A percentile compares a stretch with the other conserved stretches of the same genome.
phyloP scores from a whole-genome alignment of 2,797 vertebrate species.

The Lates japonicus region DNA sequence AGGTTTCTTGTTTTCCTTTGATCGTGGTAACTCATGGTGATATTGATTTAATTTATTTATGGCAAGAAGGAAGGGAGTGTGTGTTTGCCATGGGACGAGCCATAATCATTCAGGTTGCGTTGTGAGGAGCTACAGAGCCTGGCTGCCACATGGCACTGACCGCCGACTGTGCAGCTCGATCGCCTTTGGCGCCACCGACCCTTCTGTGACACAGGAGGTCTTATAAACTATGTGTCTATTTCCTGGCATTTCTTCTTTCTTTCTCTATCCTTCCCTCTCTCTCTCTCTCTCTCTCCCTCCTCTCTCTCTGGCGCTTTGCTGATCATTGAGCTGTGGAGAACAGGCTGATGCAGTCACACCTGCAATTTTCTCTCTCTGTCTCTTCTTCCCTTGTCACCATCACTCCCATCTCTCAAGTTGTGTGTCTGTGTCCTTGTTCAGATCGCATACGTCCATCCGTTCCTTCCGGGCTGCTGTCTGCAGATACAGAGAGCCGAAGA shows the following conservation, averaged over 20 bases:
- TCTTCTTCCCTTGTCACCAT: conserved; percentile 64
- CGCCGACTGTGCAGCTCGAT: conserved; percentile 45
- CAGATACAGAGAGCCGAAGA: conserved; percentile 48
- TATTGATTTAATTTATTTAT: conserved; percentile 47
- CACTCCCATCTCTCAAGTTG: conserved; percentile 61
- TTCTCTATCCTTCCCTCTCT: conserved; percentile 16
- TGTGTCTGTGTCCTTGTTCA: conserved; percentile 78
- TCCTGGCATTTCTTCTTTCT: conserved; percentile 29
- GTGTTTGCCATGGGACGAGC: conserved; percentile 40
- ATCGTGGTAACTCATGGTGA: conserved; percentile 34
- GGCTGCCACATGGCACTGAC: conserved; percentile 62
- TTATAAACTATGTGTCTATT: conserved; percentile 32
- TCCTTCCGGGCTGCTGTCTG: conserved; percentile 67
- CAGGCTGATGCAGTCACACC: conserved; percentile 79
- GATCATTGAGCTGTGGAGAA: conserved; percentile 74
- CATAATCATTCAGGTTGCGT: conserved; percentile 47
- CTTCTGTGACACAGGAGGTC: conserved; percentile 46
- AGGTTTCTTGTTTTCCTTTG: conserved; percentile 29
- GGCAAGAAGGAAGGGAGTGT: conserved; percentile 19
- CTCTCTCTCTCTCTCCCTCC: too few relatives aligned
- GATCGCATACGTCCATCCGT: conserved; percentile 71
- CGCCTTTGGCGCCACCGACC: conserved; percentile 22
- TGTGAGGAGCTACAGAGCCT: conserved; percentile 28
- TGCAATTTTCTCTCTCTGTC: conserved; percentile 69
- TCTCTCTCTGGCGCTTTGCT: conserved; percentile 40